phyloP scores from a whole-genome alignment of 2,797 vertebrate species.

The Staurois parvus region DNA sequence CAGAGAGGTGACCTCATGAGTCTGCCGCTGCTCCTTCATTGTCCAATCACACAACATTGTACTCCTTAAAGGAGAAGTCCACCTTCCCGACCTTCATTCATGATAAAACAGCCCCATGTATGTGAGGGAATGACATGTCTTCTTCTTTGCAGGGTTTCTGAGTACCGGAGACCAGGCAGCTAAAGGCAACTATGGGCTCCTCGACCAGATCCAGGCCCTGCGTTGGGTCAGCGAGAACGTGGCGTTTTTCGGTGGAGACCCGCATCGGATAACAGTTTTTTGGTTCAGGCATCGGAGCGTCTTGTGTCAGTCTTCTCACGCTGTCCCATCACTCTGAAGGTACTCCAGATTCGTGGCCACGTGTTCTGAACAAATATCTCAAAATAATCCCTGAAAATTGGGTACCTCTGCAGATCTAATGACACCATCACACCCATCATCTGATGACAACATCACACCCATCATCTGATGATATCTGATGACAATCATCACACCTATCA shows the following conservation, averaged over 20 bases:
- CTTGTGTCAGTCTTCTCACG: constrained; percentile 88
- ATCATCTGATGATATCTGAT: constrained; percentile 50
- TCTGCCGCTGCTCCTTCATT: too few relatives aligned
- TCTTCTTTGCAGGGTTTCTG: constrained; percentile 39
- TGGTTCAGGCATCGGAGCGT: constrained; percentile 95
- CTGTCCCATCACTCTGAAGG: constrained; percentile 90
- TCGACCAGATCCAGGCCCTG: constrained; percentile 97
- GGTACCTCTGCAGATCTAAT: constrained; percentile 42
- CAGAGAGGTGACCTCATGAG: too few relatives aligned
- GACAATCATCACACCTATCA: too few relatives aligned
- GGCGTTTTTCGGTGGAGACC: constrained; percentile 97
- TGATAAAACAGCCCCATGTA: too few relatives aligned
- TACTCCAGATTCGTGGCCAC: constrained; percentile 64
- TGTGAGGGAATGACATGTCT: too few relatives aligned
- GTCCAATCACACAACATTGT: too few relatives aligned
- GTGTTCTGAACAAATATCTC: background rate
- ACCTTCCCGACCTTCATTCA: too few relatives aligned
- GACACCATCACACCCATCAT: constrained; percentile 39
- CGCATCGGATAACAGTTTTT: constrained; percentile 96
- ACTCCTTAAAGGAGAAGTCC: too few relatives aligned
- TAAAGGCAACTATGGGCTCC: constrained; percentile 96
- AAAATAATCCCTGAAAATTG: background rate
- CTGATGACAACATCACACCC: constrained; percentile 39
- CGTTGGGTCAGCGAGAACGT: constrained; percentile 99
- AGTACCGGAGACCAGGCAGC: constrained; percentile 95